Base-by-base conservation (phyloP, 1,140 invertebrate species). In the Penaeus chinensis region DNA sequence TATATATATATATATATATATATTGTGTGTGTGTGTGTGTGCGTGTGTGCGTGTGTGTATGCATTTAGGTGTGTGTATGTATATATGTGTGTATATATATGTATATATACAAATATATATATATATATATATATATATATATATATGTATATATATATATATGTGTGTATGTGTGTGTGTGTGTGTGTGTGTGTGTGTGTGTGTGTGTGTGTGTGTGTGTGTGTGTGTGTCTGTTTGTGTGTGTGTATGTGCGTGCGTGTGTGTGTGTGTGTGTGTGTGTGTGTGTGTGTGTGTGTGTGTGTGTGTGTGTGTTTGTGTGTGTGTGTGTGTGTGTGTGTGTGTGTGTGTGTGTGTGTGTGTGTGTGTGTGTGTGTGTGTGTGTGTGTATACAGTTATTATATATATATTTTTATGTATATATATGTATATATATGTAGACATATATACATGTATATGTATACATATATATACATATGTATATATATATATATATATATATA, bases 401-500 rank as follows among this genome's bases (percentile, higher is more conserved):
- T 84, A 66, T 83, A 61, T 60, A 32, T 84, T 42, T 84, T 42
- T 74, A 69, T 74, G 24, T 84, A 47, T 76, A 69, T 84, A 54
- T 84, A 54, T 84, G n/a, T 84, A 71, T 76, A 32, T 24, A 42
- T 76, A 24, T n/a, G 24, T 62, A 5, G 16, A 54, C 8, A 54
- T 13, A 54, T 13, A 54, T 13, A 54, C 8, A 54, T 13, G 10
- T 13, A 54, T 13, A 54, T 13, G 10, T 13, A 54, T 13, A 54
- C 8, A 54, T 13, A 54, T 13, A 54, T 13, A 54, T 13, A 54
- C 10, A 13, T 16, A 54, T 54, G 10, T 16, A 54, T 54, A 54
- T 16, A 54, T 16, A 16, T 1, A 54, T 16, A 54, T 1, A 54
- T 16, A 54, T 1, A 54, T 16, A 16, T 1, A 54, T 16, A 54